phyloP scores from a whole-genome alignment of 2,888 invertebrate genomes.

The Tuta absoluta region DNA sequence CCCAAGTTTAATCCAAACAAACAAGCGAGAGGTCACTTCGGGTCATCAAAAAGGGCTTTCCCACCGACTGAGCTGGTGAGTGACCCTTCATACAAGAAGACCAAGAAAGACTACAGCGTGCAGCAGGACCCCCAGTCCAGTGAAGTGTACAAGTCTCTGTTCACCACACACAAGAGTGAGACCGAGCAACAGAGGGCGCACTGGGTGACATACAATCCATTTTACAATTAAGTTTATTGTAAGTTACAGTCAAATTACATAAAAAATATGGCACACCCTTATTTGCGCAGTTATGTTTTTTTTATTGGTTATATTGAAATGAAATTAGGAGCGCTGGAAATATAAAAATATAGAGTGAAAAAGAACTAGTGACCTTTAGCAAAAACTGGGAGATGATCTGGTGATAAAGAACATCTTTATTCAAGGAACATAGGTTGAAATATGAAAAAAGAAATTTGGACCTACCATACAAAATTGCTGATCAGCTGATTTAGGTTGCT shows the following conservation, averaged over 20 bases:
- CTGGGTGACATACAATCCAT: constrained; percentile 99
- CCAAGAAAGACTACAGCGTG: constrained; percentile 90
- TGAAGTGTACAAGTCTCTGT: constrained; percentile 96
- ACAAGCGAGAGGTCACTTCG: constrained; percentile 69
- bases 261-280: neutral
- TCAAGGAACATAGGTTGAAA: too few species aligned
- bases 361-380: too few species aligned
- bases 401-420: too few species aligned
- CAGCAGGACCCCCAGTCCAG: constrained; percentile 94
- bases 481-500: too few species aligned
- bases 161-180: constrained; percentile 94
- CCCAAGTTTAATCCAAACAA: constrained; percentile 74
- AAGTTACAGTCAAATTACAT: neutral
- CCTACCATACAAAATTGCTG: too few species aligned
- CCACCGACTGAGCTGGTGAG: constrained; percentile 65
- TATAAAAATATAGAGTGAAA: too few species aligned
- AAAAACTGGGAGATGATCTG: too few species aligned
- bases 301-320: too few species aligned
- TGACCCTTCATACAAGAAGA: constrained; percentile 88
- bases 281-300: too few species aligned
- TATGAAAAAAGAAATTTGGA: too few species aligned
- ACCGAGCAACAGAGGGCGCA: constrained; percentile 94
- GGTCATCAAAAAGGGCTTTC: constrained; percentile 66
- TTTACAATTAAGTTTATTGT: constrained; percentile 85
- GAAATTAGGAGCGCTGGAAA: too few species aligned